A percentile compares a stretch with the other conserved stretches of the same genome.
Conservation (phyloP, 2,113 vertebrate species). For the Hyla sarda region DNA sequence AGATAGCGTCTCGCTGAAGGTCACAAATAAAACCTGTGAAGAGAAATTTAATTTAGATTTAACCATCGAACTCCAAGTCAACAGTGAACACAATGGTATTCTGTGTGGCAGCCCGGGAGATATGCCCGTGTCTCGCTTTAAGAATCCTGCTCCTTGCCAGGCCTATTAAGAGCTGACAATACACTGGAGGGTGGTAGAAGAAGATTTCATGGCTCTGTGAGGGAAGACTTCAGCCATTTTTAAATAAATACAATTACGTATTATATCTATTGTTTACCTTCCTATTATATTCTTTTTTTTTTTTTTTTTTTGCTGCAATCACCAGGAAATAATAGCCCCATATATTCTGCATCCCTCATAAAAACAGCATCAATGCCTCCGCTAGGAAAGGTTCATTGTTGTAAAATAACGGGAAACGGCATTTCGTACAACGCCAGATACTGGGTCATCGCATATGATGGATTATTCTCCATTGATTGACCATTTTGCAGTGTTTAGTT, state of each 20-base stretch:
- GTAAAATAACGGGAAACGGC: slow-evolving; percentile 32
- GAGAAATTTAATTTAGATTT: slow-evolving; percentile 26
- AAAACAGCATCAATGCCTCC: slow-evolving; percentile 19
- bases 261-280: slow-evolving; percentile 33
- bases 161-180: slow-evolving; percentile 32
- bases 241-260: slow-evolving; percentile 32
- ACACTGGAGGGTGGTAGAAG: neutral
- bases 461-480: slow-evolving; percentile 58
- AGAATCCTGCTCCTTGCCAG: neutral
- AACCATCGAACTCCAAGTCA: slow-evolving; percentile 1
- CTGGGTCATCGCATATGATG: slow-evolving; percentile 30
- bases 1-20: slow-evolving; percentile 25
- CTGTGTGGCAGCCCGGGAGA: neutral
- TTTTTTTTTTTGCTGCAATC: slow-evolving; percentile 33
- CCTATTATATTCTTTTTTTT: slow-evolving; percentile 14
- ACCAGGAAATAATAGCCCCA: slow-evolving; percentile 3
- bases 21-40: slow-evolving; percentile 9
- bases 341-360: slow-evolving; percentile 32
- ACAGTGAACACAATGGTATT: neutral
- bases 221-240: slow-evolving; percentile 15
- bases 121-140: neutral
- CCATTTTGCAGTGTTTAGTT: slow-evolving; percentile 54
- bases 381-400: slow-evolving; percentile 35
- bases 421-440: slow-evolving; percentile 15
- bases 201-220: neutral